Conservation (phyloP, 2,797 vertebrate genomes). For the Brachyalestes nurse region DNA sequence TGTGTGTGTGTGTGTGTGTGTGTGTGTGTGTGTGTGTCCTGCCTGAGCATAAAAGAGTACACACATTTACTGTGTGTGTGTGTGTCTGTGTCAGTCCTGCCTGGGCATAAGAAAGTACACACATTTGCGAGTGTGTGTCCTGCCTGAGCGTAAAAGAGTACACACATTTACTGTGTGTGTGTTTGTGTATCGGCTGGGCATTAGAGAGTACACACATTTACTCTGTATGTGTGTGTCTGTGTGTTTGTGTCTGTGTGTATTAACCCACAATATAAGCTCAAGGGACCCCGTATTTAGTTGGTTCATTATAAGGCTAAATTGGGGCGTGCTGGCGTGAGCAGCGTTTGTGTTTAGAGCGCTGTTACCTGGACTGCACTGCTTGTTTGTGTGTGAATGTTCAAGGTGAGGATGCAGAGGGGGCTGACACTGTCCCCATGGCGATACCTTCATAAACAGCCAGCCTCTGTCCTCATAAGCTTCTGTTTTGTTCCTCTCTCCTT, state of each 20-base stretch:
- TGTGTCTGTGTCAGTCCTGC: not conserved
- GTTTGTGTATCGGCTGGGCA: not conserved
- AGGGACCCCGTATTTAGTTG: conserved; percentile 11
- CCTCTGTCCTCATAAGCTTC: conserved; percentile 13
- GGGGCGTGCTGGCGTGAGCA: conserved; percentile 19
- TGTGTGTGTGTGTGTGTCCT: conserved; percentile 17
- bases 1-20: conserved; percentile 11
- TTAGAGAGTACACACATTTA: not conserved
- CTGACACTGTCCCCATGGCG: conserved; percentile 56
- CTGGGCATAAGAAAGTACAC: not conserved
- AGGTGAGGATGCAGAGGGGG: conserved; percentile 54
- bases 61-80: not conserved
- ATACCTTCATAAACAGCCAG: conserved; percentile 60
- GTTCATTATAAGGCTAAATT: conserved; percentile 26
- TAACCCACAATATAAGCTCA: not conserved
- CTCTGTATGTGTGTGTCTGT: too few species aligned
- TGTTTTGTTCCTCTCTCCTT: conserved; percentile 1
- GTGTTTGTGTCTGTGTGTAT: not conserved
- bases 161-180: not conserved
- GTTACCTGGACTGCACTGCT: conserved; percentile 67
- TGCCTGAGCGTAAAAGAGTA: not conserved
- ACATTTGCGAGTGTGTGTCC: too few species aligned
- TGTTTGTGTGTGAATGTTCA: conserved; percentile 58
- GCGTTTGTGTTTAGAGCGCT: conserved; percentile 39
- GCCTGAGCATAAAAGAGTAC: too few species aligned